These are phyloP conservation scores for Pentalonia nigronervosa DNA, from an alignment of 1,140 invertebrate species.

Conservation along the genomic window DNA sequence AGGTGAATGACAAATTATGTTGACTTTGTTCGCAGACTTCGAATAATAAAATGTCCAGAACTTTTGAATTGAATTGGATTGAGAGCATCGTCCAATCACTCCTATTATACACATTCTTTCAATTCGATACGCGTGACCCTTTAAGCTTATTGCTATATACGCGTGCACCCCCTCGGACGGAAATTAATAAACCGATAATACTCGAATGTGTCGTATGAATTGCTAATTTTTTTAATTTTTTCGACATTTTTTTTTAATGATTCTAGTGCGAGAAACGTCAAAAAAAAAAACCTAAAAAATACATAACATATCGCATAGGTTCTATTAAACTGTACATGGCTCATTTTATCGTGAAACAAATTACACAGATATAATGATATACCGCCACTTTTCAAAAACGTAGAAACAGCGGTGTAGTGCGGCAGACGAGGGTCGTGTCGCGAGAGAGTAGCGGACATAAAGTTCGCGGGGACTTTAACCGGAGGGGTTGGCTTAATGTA, in stretches of 20 bases:
- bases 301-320: background rate
- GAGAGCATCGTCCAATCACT: background rate
- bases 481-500: slow-evolving; percentile 24
- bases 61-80: background rate
- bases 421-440: background rate
- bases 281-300: background rate
- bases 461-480: slow-evolving; percentile 1
- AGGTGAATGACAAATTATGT: background rate
- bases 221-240: background rate
- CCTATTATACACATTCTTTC: background rate
- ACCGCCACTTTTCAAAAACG: background rate
- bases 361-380: background rate
- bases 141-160: background rate
- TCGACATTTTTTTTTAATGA: too few relatives aligned
- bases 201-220: background rate
- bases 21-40: background rate
- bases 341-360: background rate
- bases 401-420: background rate
- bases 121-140: background rate
- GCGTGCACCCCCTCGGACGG: too few relatives aligned
- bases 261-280: too few relatives aligned
- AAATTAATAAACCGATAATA: background rate
- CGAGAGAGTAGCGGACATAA: background rate
- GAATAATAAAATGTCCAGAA: background rate
- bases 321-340: background rate